Evolutionary conservation across 30 jellyfish, hydroid and myxozoan species (phyloP).

Genomic region (Clytia hemisphaerica): DNA sequence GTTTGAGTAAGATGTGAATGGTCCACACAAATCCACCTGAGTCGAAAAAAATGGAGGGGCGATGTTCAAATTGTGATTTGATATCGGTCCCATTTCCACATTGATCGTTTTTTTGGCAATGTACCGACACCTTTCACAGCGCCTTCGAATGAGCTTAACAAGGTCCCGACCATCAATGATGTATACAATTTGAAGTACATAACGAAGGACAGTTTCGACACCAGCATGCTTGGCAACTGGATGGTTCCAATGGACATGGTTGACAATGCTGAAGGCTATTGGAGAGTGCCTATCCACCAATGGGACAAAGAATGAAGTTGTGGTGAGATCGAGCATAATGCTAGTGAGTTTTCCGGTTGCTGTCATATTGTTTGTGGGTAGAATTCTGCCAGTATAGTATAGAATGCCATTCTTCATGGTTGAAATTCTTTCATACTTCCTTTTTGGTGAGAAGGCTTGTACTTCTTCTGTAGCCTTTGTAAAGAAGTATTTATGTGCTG

Average conservation of each 20-base stretch:
- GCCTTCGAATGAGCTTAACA: background rate
- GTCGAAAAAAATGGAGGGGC: too few species aligned
- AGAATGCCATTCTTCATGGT: background rate
- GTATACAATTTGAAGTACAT: background rate
- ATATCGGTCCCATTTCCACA: background rate
- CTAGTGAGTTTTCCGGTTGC: background rate
- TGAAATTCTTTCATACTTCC: background rate
- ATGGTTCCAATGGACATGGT: too few species aligned
- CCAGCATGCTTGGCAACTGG: too few species aligned
- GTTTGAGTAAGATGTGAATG: background rate
- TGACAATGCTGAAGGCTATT: too few species aligned
- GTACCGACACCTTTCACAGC: background rate
- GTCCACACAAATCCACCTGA: constrained; percentile 2
- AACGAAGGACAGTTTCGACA: background rate
- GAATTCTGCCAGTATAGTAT: background rate
- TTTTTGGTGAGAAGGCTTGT: too few species aligned
- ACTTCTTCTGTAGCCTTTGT: constrained; percentile 3
- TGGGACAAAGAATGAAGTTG: background rate
- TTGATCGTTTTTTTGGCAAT: background rate
- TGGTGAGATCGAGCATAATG: too few species aligned
- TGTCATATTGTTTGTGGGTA: background rate
- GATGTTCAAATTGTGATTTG: too few species aligned
- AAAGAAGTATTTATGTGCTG: background rate
- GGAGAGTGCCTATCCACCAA: constrained; percentile 6
- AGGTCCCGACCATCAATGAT: background rate